Evolutionary conservation across 2,113 vertebrate species (phyloP), one percentile per base, ranked within the genome.

Genomic region (Nesospiza acunhae): DNA sequence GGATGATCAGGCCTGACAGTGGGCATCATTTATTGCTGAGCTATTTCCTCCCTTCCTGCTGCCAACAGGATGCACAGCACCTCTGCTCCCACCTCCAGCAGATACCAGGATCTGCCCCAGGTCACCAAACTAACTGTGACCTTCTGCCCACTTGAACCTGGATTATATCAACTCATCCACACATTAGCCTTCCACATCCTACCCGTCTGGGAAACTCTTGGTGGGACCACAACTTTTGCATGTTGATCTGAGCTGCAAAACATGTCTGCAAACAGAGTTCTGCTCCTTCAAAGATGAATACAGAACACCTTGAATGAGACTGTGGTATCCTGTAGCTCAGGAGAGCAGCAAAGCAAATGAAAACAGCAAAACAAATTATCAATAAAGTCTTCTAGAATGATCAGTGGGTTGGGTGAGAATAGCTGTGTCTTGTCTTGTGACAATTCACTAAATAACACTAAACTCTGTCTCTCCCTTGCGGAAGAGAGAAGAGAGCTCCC

Each of bases 321-420:
- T 3, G 4, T 16, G 63, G 73, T 39, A 70, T 16, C 87, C 80
- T 59, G 12, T 5, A 53, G 46, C 68, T 89, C 72, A 59, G 59
- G 64, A 90, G 50, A 87, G 50, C 42, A 95, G 84, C 87, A 91
- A 35, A 93, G 52, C 49, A 70, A 77, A 28, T 17, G 18, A 37
- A 63, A 95, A 58, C 46, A 95, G 77, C 26, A 72, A 88, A 87
- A 53, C 8, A 69, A 87, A 27, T 16, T 0, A 74, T 67, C 59
- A 27, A 35, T 87, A 46, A 81, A 91, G 46, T 39, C 39, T 93
- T 91, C 80, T 81, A 50, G 93, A 92, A 91, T 27, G 84, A 96
- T 86, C 87, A 89, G 91, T 95, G 91, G 84, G 91, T 75, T 94
- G 95, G 39, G 80, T 92, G 93, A 84, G 77, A 93, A 91, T 46